Conservation (phyloP, 2,113 vertebrate genomes). For the Gila orcuttii region DNA sequence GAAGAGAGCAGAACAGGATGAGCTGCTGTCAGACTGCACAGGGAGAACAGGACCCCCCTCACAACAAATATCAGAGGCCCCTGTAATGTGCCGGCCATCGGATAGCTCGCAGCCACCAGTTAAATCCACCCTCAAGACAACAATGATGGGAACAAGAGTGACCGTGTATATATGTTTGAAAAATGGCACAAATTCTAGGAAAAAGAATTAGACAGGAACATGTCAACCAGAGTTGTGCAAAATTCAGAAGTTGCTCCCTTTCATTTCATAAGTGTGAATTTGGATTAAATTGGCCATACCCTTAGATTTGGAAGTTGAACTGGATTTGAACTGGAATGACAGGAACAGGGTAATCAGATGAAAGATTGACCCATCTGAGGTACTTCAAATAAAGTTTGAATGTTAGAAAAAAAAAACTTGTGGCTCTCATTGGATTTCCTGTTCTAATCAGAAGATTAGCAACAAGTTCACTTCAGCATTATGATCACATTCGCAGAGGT, state of each 20-base stretch:
- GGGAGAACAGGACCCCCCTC: constrained; percentile 32
- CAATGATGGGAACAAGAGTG: neutral
- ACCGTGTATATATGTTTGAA: neutral
- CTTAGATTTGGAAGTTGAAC: neutral
- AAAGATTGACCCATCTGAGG: neutral
- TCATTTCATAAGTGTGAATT: neutral
- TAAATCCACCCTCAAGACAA: neutral
- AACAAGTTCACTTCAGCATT: neutral
- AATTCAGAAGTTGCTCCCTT: neutral
- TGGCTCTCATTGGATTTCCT: neutral
- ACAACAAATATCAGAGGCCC: constrained; percentile 53
- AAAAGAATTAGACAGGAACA: neutral
- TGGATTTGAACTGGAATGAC: neutral
- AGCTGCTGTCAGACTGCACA: constrained; percentile 58
- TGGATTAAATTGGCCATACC: neutral
- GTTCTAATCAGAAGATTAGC: neutral
- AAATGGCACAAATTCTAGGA: neutral
- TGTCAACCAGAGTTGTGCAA: neutral
- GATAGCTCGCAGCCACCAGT: neutral
- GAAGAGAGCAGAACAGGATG: constrained; percentile 59
- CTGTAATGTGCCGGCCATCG: neutral
- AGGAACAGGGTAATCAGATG: neutral
- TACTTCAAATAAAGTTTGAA: neutral
- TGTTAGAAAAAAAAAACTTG: neutral
- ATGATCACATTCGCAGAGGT: neutral